Base-by-base conservation (phyloP, 2,113 vertebrate species). In the Macquaria australasica region DNA sequence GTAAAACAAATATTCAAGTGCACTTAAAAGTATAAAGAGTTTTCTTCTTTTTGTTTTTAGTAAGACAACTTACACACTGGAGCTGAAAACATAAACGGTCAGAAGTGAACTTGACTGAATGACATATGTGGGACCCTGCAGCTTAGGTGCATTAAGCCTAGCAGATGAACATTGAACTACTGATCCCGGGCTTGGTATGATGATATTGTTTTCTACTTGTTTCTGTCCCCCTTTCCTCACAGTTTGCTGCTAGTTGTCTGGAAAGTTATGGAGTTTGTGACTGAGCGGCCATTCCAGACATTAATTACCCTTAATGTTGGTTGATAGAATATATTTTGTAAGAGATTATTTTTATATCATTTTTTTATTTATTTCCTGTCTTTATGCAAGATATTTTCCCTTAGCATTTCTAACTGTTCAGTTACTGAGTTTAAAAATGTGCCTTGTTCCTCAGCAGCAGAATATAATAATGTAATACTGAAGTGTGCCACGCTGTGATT, bases 271-370 rank as follows among this genome's bases (percentile, higher is more conserved):
- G 68, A 83, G 90, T 91, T 94, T 94, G 88, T 91, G 73, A 82
- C 45, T 5, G 20, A 96, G 90, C 91, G 91, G 90, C 84, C 79
- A 83, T 91, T 92, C 95, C 95, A 95, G 94, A 95, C 94, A 90
- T 43, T 60, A 79, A 95, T 94, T 93, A 92, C 93, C 91, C 91
- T 89, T 93, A 94, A 95, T 95, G 93, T 96, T 95, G 95, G 94
- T 96, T 95, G 93, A 96, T 92, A 97, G 96, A 97, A 93, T 97
- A 96, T 98, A 98, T 98, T 99, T 98, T 97, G 94, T 97, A 96
- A 98, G 94, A 99, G 96, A 97, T 97, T 98, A 98, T 98, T 98
- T 99, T 99, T 99, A 96, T 98, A 98, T 97, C 95, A 96, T 96
- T 93, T 97, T 97, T 98, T 98, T 97, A 98, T 98, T 97, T 96